Evolutionary conservation across 2,888 invertebrate genomes (phyloP).

Genomic region (Anoncus sp.): DNA sequence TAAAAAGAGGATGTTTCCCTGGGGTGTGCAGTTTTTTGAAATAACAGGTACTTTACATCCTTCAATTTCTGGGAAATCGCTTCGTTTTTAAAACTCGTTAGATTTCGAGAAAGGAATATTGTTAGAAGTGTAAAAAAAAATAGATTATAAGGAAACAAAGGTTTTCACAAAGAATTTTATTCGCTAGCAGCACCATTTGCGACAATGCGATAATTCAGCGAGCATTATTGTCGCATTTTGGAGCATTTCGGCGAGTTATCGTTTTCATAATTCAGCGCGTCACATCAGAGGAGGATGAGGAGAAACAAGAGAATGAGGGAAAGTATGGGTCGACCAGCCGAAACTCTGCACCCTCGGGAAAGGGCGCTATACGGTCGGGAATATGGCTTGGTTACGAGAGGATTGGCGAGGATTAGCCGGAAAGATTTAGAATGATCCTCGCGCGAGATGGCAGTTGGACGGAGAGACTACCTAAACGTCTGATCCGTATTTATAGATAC

Average conservation of each 20-base stretch:
- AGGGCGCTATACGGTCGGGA: slow-evolving; percentile 59
- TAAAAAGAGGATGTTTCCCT: too few species aligned
- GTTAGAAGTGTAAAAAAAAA: not conserved
- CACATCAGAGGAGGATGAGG: slow-evolving; percentile 49
- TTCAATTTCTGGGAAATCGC: too few species aligned
- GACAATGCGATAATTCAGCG: slow-evolving; percentile 24
- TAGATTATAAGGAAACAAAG: not conserved
- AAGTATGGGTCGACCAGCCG: slow-evolving; percentile 34
- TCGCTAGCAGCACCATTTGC: not conserved
- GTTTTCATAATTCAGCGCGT: slow-evolving; percentile 75
- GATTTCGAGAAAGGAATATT: too few species aligned
- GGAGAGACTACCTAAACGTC: slow-evolving; percentile 69
- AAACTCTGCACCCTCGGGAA: slow-evolving; percentile 12
- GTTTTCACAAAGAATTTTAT: slow-evolving; percentile 16
- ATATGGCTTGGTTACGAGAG: slow-evolving; percentile 79
- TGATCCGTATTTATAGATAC: slow-evolving; percentile 73
- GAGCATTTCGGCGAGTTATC: slow-evolving; percentile 71
- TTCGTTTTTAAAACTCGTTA: too few species aligned
- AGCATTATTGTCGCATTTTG: slow-evolving; percentile 30
- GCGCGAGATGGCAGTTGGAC: slow-evolving; percentile 38
- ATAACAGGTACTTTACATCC: too few species aligned
- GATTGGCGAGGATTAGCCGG: slow-evolving; percentile 77
- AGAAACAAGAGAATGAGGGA: slow-evolving; percentile 37
- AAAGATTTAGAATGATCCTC: slow-evolving; percentile 77
- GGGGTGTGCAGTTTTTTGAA: too few species aligned